Conservation (phyloP, 2,888 invertebrate genomes). For the Stenodema calcarata region DNA sequence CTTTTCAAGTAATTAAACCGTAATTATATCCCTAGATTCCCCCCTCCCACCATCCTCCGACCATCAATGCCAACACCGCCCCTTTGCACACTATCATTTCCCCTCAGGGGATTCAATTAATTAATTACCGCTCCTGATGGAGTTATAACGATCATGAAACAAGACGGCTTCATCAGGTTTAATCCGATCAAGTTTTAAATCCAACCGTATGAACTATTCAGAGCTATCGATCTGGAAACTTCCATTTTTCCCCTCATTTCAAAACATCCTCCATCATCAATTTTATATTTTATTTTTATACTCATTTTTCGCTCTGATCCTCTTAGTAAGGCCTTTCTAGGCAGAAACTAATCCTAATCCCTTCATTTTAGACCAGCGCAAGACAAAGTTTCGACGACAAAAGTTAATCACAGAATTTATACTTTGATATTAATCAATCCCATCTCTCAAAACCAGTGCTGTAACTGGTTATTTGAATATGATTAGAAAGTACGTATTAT, state of each 20-base stretch:
- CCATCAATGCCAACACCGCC: not conserved
- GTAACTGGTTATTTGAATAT: too few relatives aligned
- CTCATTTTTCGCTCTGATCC: too few relatives aligned
- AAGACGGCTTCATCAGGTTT: constrained; percentile 25
- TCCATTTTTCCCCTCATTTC: not conserved
- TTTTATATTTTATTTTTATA: too few relatives aligned
- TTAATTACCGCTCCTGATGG: constrained; percentile 14
- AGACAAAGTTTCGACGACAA: too few relatives aligned
- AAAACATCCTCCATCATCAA: too few relatives aligned
- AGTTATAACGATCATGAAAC: constrained; percentile 31
- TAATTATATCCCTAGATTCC: constrained; percentile 21
- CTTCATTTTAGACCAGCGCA: too few relatives aligned
- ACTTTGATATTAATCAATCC: too few relatives aligned
- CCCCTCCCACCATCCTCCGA: not conserved
- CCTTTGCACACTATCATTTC: not conserved
- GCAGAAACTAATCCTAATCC: too few relatives aligned
- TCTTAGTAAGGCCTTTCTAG: too few relatives aligned
- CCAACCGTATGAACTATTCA: not conserved
- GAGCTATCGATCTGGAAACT: not conserved
- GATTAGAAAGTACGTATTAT: too few relatives aligned
- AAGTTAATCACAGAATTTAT: too few relatives aligned
- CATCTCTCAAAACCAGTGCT: too few relatives aligned
- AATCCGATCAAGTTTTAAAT: not conserved
- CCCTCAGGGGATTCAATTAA: constrained; percentile 17
- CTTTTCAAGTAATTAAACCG: constrained; percentile 39